Evolutionary conservation across 2,113 vertebrate species (phyloP), one percentile per base, ranked within the genome.

Genomic region (Thymallus thymallus): DNA sequence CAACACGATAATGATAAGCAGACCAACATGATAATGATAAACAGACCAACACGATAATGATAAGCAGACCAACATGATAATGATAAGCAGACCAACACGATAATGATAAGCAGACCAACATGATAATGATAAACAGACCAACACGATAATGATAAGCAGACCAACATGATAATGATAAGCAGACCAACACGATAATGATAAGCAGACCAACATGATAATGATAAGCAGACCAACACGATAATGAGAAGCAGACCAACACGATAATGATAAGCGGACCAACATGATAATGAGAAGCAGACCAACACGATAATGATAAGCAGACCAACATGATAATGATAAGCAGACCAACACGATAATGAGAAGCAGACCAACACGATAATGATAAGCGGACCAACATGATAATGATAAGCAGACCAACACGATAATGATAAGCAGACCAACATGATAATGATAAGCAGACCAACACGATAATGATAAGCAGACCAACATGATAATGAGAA

Each of bases 1-100:
- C n/a, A n/a, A n/a, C n/a, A 5, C 69, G 35, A 74, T 69, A 71
- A 62, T 68, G 71, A 71, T 65, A 69, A 80, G 22, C 12, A 69
- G 66, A n/a, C 14, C 48, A 18, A 51, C 14, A 16, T 3, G n/a
- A n/a, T n/a, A n/a, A n/a, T n/a, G n/a, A n/a, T n/a, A n/a, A n/a
- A n/a, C n/a, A n/a, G n/a, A n/a, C n/a, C n/a, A n/a, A n/a, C n/a
- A 5, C 69, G 35, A 74, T 69, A 71, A 62, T 68, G 71, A 71
- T 65, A 69, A 80, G 22, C 12, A 69, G 66, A n/a, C 14, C 48
- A 18, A 51, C 14, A 16, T 3, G 35, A 74, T 69, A 71, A 62
- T 68, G 71, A 71, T 65, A 69, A 80, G 22, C 12, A 69, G 66
- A n/a, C 14, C 48, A 18, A 51, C 14, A 16, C 69, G 35, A 74